Percentiles rank a stretch among this genome's conserved stretches.
phyloP scores from a whole-genome alignment of 1,140 invertebrate genomes.

The Trichonephila clavata region DNA sequence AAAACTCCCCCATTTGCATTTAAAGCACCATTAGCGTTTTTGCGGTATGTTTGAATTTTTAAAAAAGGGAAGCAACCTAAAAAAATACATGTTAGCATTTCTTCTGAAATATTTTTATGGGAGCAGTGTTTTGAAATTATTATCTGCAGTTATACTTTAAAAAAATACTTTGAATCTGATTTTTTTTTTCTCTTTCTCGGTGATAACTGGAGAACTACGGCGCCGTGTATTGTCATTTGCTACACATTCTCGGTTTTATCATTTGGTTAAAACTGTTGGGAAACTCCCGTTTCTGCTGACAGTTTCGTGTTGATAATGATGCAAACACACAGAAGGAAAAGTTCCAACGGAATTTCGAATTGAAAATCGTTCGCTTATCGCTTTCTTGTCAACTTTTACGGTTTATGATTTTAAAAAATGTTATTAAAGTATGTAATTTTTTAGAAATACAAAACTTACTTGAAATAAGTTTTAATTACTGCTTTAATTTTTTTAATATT shows the following conservation, averaged over 20 bases:
- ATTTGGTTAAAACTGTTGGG: neutral
- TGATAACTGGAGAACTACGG: neutral
- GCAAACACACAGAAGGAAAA: neutral
- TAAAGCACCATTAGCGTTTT: conserved; percentile 37
- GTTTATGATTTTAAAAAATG: neutral
- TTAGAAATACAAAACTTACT: too few relatives aligned
- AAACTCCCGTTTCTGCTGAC: conserved; percentile 1
- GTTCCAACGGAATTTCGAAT: neutral
- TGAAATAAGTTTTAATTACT: too few relatives aligned
- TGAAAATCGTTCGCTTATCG: conserved; percentile 17
- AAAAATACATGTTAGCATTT: neutral
- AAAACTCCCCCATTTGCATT: conserved; percentile 30
- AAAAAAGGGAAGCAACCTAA: neutral
- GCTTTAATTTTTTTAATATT: too few relatives aligned
- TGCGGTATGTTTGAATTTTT: neutral
- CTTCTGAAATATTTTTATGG: neutral
- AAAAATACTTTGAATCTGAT: neutral
- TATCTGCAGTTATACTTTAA: neutral
- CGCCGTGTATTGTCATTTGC: neutral
- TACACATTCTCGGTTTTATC: conserved; percentile 9
- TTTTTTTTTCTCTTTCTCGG: neutral
- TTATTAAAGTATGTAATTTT: too few relatives aligned
- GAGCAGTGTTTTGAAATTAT: conserved; percentile 5
- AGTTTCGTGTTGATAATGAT: neutral
- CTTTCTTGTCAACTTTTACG: neutral